Evolutionary conservation across 2,797 vertebrate genomes (phyloP), one percentile per base, ranked within the genome.

Genomic region (Oophaga sylvatica): DNA sequence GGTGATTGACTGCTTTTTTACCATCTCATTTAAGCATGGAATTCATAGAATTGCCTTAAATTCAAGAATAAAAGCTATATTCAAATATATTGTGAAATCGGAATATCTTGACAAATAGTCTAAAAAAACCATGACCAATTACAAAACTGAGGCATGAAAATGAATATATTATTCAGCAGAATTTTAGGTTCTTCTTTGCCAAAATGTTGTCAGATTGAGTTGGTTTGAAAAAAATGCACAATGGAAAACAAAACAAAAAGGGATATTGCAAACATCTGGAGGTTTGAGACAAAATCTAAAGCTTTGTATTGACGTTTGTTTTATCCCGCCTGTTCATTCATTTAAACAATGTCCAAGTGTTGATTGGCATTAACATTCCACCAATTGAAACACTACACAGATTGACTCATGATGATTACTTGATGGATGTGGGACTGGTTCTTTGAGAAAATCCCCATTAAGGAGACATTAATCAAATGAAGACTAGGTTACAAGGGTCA

Each of bases 401-500:
- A 77, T 20, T 29, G n/a, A n/a, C 59, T 77, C 59, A 63, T 60
- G 83, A 45, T 84, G 83, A 77, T n/a, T 56, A 53, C 41, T 84
- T 84, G 83, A 77, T 84, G 71, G 62, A 84, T 84, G 83, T 53
- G 31, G 59, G 22, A 35, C 73, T n/a, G 56, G 83, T 77, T 77
- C 48, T 65, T 76, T 63, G 9, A 77, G 71, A 62, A 84, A 63
- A 29, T 48, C 29, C 41, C 59, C 41, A 63, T 59, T 65, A 84
- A 63, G 83, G 41, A 60, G 19, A 53, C n/a, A 84, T 84, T 41
- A 75, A 84, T 84, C 83, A 84, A 77, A 60, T 41, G 26, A 45
- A 84, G 83, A 20, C 83, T 65, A 19, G 71, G 83, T 84, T 77
- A 65, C 83, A 77, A 84, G 83, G 83, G 83, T 84, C 73, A 84